Evolutionary conservation across 2,113 vertebrate species (phyloP), one percentile per base, ranked within the genome.

Genomic region (Pholis gunnellus): DNA sequence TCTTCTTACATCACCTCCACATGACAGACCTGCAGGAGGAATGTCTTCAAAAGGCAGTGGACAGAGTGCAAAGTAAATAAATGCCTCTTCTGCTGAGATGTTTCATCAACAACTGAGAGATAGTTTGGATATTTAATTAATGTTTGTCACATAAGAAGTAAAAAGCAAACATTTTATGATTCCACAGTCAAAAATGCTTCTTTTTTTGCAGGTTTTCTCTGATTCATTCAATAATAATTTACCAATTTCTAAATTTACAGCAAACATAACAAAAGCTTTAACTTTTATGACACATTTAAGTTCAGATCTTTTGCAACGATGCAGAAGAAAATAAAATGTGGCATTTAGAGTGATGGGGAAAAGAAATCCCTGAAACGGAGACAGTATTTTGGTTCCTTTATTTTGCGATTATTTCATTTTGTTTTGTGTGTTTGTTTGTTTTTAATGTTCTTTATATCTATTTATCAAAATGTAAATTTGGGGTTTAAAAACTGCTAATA

Each of bases 1-100:
- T 44, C 50, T 54, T 50, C 64, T 75, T 27, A 40, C 78, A 84
- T 86, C 82, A 72, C 72, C 68, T 78, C 27, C 9, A 68, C 66
- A 20, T 27, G 59, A 79, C 72, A 48, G 50, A 65, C 29, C 48
- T 50, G 54, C 83, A 77, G 59, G 29, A 67, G 59, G 52, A 25
- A 4, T 25, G 44, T 46, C 76, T 79, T 11, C 67, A 60, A 60
- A 60, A 36, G 15, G 54, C 6, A 2, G 8, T 15, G 22, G 18
- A 52, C 36, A 17, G n/a, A 34, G 40, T 17, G 9, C 0, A 2
- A 29, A 48, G n/a, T 2, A 59, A 54, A 17, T 22, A 15, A 18
- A 42, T 2, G 7, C 9, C 40, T 34, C 14, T 15, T 17, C 52
- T 17, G 8, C 18, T 7, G 40, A 18, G 7, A 22, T 18, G 31